phyloP scores from a whole-genome alignment of 1,140 invertebrate species.

The Drosophila biarmipes region DNA sequence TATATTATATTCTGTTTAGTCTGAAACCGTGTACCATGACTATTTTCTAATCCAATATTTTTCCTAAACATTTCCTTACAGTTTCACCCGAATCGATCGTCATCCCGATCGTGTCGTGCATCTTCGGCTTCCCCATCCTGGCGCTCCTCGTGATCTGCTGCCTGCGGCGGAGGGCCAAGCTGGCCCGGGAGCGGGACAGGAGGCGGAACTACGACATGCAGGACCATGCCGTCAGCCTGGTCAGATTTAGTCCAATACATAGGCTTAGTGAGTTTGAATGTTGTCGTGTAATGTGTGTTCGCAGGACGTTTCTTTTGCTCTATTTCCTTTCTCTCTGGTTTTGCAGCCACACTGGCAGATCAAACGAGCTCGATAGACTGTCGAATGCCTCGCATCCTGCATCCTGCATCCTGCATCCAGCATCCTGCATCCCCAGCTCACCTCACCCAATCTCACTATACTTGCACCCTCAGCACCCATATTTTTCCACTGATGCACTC shows the following conservation, averaged over 20 bases:
- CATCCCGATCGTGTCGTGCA: slow-evolving; percentile 94
- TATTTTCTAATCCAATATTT: too few relatives aligned
- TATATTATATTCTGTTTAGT: too few relatives aligned
- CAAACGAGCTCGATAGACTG: slow-evolving; percentile 19
- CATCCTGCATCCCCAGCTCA: neutral
- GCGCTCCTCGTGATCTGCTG: slow-evolving; percentile 94
- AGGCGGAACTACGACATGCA: slow-evolving; percentile 91
- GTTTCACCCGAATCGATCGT: slow-evolving; percentile 95
- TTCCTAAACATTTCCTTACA: slow-evolving; percentile 85
- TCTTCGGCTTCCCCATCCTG: slow-evolving; percentile 93
- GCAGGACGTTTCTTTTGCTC: slow-evolving; percentile 37
- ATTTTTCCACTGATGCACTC: slow-evolving; percentile 1
- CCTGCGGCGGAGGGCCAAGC: slow-evolving; percentile 91
- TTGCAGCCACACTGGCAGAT: slow-evolving; percentile 26
- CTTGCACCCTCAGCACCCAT: slow-evolving; percentile 4
- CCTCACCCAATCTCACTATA: neutral
- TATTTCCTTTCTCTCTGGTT: slow-evolving; percentile 1
- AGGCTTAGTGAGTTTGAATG: slow-evolving; percentile 87
- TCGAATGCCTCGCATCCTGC: slow-evolving; percentile 1
- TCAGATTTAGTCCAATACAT: slow-evolving; percentile 90
- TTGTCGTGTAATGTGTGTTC: slow-evolving; percentile 74
- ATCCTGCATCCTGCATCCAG: neutral
- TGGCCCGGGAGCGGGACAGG: slow-evolving; percentile 91
- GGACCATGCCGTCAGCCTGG: slow-evolving; percentile 91
- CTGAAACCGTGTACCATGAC: too few relatives aligned